Evolutionary conservation across 2,888 invertebrate species (phyloP), one percentile per base, ranked within the genome.

Genomic region (Graphium colonna): DNA sequence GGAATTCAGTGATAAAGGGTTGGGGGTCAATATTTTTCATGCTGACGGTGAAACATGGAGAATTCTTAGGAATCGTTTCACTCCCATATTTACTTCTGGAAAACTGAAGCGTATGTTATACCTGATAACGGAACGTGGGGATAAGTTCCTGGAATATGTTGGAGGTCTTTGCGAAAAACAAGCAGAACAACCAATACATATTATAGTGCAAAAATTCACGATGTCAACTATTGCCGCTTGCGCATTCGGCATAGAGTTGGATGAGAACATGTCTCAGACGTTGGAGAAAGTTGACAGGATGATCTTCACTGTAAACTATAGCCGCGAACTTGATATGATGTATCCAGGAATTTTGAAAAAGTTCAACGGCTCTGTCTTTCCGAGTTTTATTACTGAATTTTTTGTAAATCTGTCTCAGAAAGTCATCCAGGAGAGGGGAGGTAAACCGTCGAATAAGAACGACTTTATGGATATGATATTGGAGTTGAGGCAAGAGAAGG

Each of bases 31-130:
- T 51, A 51, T 83, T 12, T 82, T 82, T 47, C 69, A 73, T 43
- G 69, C 75, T 0, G 71, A 77, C 18, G 75, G 69, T 1, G 73
- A 77, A 0, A 68, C 68, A 0, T 83, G 82, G 82, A 60, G 62
- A 10, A 57, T 69, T 0, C 58, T 79, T 8, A 69, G 79, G 48
- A 68, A 63, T 33, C 63, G 65, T 1, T 71, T 83, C 12, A 71
- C 74, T 1, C 78, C 81, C 0, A 60, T 79, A 10, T 82, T 82
- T 48, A 78, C 79, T 3, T 68, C 80, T 0, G 73, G 75, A 1
- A 82, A 82, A 62, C 57, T 81, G 10, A 81, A 72, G 55, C 75
- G 73, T 31, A 82, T 82, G 81, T 63, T 77, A 16, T 60, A 73
- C 56, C 48, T 82, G 16, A 56, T 82, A 12, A 56, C 56, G 18